A percentile compares a stretch with the other conserved stretches of the same genome.
These are phyloP conservation scores for Chionis minor DNA, from an alignment of 2,113 vertebrate species.

Conservation along the genomic window DNA sequence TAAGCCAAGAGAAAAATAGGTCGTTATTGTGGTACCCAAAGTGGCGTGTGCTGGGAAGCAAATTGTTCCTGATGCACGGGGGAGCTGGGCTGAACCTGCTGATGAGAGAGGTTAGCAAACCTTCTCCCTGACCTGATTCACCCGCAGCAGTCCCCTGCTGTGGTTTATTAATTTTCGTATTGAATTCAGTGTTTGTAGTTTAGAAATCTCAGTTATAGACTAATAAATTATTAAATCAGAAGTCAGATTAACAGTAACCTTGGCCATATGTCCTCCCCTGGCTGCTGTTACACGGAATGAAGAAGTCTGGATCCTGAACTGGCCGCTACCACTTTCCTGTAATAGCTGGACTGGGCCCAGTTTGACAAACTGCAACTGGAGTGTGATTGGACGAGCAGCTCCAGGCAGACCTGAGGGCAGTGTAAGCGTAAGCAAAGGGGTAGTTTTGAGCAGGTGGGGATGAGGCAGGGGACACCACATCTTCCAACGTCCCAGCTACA, in stretches of 20 bases:
- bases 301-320: not conserved
- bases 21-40: not conserved
- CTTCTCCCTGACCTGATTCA: not conserved
- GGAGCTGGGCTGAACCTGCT: not conserved
- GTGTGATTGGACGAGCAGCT: not conserved
- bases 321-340: not conserved
- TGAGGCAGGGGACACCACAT: not conserved
- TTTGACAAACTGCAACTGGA: not conserved
- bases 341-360: not conserved
- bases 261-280: not conserved
- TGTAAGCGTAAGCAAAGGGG: not conserved
- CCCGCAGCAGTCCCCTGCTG: not conserved
- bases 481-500: not conserved
- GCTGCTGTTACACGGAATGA: not conserved
- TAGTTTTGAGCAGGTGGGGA: not conserved
- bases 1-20: conserved; percentile 40
- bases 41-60: not conserved
- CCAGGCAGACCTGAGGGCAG: not conserved
- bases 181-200: not conserved
- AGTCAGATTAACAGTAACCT: not conserved
- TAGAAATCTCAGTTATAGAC: not conserved
- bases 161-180: not conserved
- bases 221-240: not conserved
- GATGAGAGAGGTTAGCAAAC: not conserved
- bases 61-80: not conserved